Conservation (phyloP, 2,888 invertebrate species). For the Bhutanitis thaidina region DNA sequence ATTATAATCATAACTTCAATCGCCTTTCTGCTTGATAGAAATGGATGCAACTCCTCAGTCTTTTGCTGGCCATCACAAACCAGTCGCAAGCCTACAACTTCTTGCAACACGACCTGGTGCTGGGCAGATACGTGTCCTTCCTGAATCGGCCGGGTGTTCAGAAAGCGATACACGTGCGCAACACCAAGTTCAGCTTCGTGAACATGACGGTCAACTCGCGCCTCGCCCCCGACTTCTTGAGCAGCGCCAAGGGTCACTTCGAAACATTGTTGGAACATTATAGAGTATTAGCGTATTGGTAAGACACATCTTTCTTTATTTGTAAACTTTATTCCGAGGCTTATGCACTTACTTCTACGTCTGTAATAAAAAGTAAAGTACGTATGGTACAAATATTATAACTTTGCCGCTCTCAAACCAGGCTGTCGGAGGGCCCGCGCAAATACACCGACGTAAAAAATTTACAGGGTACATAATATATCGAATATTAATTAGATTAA, state of each 20-base stretch:
- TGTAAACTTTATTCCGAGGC: too few relatives aligned
- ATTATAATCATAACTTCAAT: too few relatives aligned
- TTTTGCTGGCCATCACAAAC: slow-evolving; percentile 45
- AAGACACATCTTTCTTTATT: slow-evolving; percentile 12
- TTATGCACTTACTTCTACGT: too few relatives aligned
- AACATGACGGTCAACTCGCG: slow-evolving; percentile 53
- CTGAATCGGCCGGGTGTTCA: slow-evolving; percentile 45
- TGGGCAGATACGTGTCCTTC: slow-evolving; percentile 40
- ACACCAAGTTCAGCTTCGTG: slow-evolving; percentile 45
- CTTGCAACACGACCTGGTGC: slow-evolving; percentile 45
- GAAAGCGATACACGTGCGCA: slow-evolving; percentile 61
- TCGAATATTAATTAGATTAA: too few relatives aligned
- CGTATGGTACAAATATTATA: too few relatives aligned
- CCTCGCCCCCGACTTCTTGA: slow-evolving; percentile 57
- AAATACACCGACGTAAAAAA: too few relatives aligned
- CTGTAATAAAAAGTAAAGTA: too few relatives aligned
- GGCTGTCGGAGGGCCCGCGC: too few relatives aligned
- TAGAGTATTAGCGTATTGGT: slow-evolving; percentile 57
- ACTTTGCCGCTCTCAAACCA: too few relatives aligned
- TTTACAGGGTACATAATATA: too few relatives aligned
- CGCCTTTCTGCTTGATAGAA: too few relatives aligned
- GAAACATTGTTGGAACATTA: slow-evolving; percentile 59
- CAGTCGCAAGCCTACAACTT: slow-evolving; percentile 66
- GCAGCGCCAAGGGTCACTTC: slow-evolving; percentile 45
- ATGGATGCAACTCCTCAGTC: slow-evolving; percentile 47